phyloP scores from a whole-genome alignment of 2,797 vertebrate genomes.

The Cossypha dichroa region DNA sequence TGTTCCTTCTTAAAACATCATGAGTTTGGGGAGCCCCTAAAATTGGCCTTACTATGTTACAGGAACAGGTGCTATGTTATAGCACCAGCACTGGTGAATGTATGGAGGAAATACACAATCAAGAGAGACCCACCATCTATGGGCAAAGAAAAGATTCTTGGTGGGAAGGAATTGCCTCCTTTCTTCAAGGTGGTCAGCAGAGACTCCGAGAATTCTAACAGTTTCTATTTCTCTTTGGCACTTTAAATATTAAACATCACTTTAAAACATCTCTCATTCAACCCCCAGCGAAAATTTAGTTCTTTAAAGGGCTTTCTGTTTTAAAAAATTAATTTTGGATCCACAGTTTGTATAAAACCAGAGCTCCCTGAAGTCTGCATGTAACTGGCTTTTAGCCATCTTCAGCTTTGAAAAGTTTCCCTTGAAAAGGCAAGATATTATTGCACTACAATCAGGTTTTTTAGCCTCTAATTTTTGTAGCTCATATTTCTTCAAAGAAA shows the following conservation, averaged over 20 bases:
- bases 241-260: background rate
- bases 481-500: background rate
- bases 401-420: background rate
- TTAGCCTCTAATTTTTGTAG: background rate
- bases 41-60: no score
- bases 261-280: background rate
- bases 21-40: no score
- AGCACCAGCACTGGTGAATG: background rate
- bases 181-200: background rate
- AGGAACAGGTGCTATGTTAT: no score
- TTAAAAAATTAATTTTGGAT: background rate
- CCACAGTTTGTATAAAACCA: background rate
- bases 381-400: background rate
- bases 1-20: background rate
- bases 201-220: background rate
- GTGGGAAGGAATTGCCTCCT: background rate
- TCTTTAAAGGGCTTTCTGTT: background rate
- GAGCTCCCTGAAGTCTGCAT: background rate
- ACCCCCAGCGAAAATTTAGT: background rate
- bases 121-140: background rate
- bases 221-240: background rate
- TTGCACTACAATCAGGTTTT: background rate
- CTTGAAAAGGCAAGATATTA: background rate
- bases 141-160: background rate
- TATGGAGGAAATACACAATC: background rate